Conservation (phyloP, 2,888 invertebrate genomes). For the Ectemnius continuus region DNA sequence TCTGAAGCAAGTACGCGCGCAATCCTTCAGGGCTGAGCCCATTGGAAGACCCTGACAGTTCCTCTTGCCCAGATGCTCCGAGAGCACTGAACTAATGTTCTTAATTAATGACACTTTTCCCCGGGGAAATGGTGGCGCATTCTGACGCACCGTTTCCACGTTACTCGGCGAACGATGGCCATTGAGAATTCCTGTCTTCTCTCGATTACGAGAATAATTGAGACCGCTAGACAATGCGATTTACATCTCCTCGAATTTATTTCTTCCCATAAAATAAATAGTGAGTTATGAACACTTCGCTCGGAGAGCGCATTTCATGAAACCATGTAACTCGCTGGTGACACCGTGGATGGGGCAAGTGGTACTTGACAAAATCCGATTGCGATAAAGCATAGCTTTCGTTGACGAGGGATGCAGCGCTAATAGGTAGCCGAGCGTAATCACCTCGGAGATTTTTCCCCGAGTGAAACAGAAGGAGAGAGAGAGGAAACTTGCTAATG, state of each 20-base stretch:
- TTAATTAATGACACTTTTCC: constrained; percentile 14
- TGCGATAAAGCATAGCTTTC: not conserved
- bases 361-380: not conserved
- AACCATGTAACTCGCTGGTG: not conserved
- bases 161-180: too few relatives aligned
- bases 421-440: constrained; percentile 18
- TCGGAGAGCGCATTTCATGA: not conserved
- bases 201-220: not conserved
- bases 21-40: constrained; percentile 44
- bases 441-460: constrained; percentile 25
- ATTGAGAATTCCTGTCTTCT: too few relatives aligned
- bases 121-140: too few relatives aligned
- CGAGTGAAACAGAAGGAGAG: too few relatives aligned
- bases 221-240: not conserved
- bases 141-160: too few relatives aligned
- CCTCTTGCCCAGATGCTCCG: constrained; percentile 29
- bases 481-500: not conserved
- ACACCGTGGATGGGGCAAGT: not conserved
- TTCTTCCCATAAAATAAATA: not conserved
- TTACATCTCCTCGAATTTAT: not conserved
- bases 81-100: constrained; percentile 21
- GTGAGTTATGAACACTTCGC: not conserved
- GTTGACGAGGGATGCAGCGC: not conserved
- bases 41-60: constrained; percentile 38
- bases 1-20: constrained; percentile 47